Conservation (phyloP, 2,797 vertebrate species). For the Melanotaenia parkinsoni region DNA sequence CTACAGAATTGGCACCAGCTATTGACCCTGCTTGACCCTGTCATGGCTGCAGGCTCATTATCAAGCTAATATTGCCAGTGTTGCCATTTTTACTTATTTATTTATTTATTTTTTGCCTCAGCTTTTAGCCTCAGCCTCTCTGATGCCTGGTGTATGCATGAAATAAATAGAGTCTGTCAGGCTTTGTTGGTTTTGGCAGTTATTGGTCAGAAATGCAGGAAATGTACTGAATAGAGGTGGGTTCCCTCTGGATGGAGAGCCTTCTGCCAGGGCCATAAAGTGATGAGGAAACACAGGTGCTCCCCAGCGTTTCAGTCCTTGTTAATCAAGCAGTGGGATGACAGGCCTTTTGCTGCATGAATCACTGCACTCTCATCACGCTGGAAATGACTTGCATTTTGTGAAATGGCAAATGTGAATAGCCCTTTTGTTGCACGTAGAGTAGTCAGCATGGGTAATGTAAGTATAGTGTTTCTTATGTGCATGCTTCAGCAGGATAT, state of each 20-base stretch:
- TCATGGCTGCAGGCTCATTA: constrained; percentile 65
- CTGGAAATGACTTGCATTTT: constrained; percentile 67
- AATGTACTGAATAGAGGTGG: constrained; percentile 19
- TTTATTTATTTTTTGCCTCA: constrained; percentile 13
- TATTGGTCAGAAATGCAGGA: constrained; percentile 42
- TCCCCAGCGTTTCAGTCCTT: constrained; percentile 61
- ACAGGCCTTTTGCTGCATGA: constrained; percentile 74
- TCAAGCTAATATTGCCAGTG: constrained; percentile 32
- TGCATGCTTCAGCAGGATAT: constrained; percentile 8
- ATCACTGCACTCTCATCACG: constrained; percentile 65
- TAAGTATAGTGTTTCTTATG: constrained; percentile 8
- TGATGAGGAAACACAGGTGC: constrained; percentile 62
- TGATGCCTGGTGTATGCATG: constrained; percentile 28
- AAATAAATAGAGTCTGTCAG: constrained; percentile 15
- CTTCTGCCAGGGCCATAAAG: constrained; percentile 37
- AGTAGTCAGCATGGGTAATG: constrained; percentile 17
- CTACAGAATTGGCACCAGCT: constrained; percentile 56
- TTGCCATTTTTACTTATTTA: constrained; percentile 14
- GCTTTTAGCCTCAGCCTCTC: constrained; percentile 44
- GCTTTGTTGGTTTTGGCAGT: constrained; percentile 50
- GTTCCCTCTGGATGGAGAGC: constrained; percentile 26
- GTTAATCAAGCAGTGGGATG: constrained; percentile 76
- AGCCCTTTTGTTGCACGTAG: constrained; percentile 39
- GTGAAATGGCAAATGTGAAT: constrained; percentile 37
- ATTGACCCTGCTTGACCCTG: constrained; percentile 62